Conservation (phyloP, 2,797 vertebrate species). For the Diceros bicornis region DNA sequence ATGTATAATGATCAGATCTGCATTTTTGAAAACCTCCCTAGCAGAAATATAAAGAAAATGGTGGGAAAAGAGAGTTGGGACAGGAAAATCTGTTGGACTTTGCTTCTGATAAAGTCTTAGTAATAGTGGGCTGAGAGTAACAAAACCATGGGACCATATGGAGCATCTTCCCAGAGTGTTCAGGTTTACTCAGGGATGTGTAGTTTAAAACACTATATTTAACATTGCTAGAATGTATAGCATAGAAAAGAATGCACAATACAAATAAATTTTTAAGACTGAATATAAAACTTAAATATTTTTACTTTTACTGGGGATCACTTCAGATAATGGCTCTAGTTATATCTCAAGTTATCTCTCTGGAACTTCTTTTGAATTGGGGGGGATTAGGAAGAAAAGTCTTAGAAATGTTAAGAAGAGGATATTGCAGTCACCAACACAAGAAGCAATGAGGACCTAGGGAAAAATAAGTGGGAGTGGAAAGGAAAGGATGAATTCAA, state of each 20-base stretch:
- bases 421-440: background rate
- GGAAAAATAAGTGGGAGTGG: background rate
- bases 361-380: background rate
- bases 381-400: background rate
- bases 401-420: background rate
- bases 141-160: rapidly evolving
- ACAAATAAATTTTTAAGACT: background rate
- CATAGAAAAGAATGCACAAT: background rate
- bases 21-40: background rate
- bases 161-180: background rate
- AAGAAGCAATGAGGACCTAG: background rate
- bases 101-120: background rate
- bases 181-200: background rate
- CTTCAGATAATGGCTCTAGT: background rate
- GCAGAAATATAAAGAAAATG: background rate
- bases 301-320: background rate
- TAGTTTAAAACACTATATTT: background rate
- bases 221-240: background rate
- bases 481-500: background rate
- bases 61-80: background rate
- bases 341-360: background rate
- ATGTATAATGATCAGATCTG: background rate
- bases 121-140: background rate
- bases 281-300: background rate
- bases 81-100: background rate